A percentile compares a stretch with the other conserved stretches of the same genome.
Conservation (phyloP, 2,113 vertebrate species). For the Pomatorhinus ruficollis region DNA sequence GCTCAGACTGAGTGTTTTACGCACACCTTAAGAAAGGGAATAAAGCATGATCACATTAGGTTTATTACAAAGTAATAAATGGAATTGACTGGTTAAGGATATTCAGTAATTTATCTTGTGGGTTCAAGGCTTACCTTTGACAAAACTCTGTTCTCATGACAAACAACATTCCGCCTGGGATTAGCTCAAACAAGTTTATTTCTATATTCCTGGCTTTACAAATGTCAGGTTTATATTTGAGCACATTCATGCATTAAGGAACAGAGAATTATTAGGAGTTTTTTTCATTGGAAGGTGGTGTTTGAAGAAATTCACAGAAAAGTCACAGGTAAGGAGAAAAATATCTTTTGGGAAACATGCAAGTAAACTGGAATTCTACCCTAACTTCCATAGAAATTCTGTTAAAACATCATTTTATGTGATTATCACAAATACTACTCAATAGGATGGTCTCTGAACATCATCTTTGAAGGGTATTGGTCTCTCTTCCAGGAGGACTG, state of each 20-base stretch:
- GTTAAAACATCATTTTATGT: background rate
- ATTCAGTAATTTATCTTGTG: background rate
- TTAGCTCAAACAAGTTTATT: background rate
- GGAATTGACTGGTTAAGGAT: background rate
- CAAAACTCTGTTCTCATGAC: background rate
- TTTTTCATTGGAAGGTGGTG: background rate
- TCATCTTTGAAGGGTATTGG: background rate
- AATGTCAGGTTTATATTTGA: background rate
- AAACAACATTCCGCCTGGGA: background rate
- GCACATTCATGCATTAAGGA: background rate
- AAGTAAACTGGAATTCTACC: background rate
- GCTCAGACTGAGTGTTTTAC: background rate
- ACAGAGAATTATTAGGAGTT: background rate
- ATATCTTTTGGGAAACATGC: accelerated
- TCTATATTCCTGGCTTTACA: background rate
- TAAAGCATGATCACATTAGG: background rate
- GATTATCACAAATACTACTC: background rate
- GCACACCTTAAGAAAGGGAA: background rate
- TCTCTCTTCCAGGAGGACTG: background rate
- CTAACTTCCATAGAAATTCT: background rate
- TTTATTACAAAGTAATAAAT: background rate
- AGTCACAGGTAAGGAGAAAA: background rate
- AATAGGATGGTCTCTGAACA: background rate
- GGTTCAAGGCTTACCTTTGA: background rate
- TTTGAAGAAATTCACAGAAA: background rate